Evolutionary conservation across 2,113 vertebrate species (phyloP), one percentile per base, ranked within the genome.

Genomic region (Sinocyclocheilus maitianheensis): DNA sequence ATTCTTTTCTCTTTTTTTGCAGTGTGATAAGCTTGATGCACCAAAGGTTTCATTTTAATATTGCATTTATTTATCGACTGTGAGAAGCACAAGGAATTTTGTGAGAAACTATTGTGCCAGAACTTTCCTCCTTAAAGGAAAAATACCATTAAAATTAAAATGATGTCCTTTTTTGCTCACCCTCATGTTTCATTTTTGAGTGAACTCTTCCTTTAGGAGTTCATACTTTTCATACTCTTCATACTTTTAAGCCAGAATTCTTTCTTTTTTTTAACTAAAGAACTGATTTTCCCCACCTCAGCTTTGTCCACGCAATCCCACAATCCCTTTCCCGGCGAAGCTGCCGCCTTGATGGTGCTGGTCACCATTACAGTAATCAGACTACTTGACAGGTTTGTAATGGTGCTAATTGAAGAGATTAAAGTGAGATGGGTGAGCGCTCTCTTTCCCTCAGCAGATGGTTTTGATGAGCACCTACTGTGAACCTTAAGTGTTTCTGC

Each of bases 391-490:
- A 97, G 93, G 95, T 95, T 95, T 98, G 97, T 98, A 98, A 98
- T 96, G 96, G 97, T 97, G 97, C 96, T 98, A 99, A 99, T 99
- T 99, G 97, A 98, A 96, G 96, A 98, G 96, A 98, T 98, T 99
- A 99, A 97, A 95, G 94, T 95, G 95, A 95, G 90, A 89, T 87
- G 88, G 91, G 87, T 34, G 62, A 85, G 46, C 84, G 60, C 82
- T 84, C 88, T 83, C 91, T 90, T 90, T 90, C 96, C 96, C 96
- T 94, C 91, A 94, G 96, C 98, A 99, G 98, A 99, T 99, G 98
- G 98, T 97, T 97, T 97, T 97, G 97, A 99, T 98, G 98, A 99
- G 97, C 98, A 96, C 98, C 98, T 97, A 98, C 98, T 99, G 98
- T 98, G 98, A 98, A 97, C 96, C 98, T 98, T 98, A 99, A 99